phyloP scores from a whole-genome alignment of 2,113 vertebrate species.

The Boleophthalmus pectinirostris region DNA sequence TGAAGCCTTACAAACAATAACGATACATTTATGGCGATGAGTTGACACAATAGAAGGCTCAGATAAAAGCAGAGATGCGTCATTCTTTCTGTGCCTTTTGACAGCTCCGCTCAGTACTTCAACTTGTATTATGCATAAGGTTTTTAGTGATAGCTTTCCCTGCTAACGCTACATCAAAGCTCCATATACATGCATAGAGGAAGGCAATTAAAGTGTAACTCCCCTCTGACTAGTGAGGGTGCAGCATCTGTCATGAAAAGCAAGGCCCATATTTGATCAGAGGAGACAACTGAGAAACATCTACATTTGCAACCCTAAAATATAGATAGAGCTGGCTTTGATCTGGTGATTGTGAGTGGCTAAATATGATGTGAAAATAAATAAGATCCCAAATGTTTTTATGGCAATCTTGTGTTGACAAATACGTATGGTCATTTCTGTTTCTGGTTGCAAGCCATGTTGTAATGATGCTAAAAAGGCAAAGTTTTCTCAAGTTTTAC shows the following conservation, averaged over 20 bases:
- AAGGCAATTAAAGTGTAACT: constrained; percentile 58
- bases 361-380: not conserved
- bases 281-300: constrained; percentile 32
- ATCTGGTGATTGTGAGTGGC: not conserved
- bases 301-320: constrained; percentile 19
- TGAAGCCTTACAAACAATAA: constrained; percentile 49
- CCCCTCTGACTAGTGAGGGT: constrained; percentile 28
- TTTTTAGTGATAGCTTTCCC: constrained; percentile 50
- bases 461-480: not conserved
- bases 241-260: constrained; percentile 50
- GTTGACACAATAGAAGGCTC: constrained; percentile 43
- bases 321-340: constrained; percentile 29
- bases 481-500: constrained; percentile 3
- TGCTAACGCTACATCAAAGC: constrained; percentile 57
- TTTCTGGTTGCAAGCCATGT: not conserved
- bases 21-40: constrained; percentile 36
- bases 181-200: constrained; percentile 34
- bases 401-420: not conserved
- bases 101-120: constrained; percentile 41
- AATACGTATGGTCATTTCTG: constrained; percentile 3
- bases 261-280: constrained; percentile 40
- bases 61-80: constrained; percentile 42
- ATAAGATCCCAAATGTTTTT: not conserved
- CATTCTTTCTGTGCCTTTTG: constrained; percentile 42
- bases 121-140: constrained; percentile 41